A percentile compares a stretch with the other conserved stretches of the same genome.
These are phyloP conservation scores for Lumbricus terrestris DNA, from an alignment of 2,888 invertebrate genomes.

Conservation along the genomic window DNA sequence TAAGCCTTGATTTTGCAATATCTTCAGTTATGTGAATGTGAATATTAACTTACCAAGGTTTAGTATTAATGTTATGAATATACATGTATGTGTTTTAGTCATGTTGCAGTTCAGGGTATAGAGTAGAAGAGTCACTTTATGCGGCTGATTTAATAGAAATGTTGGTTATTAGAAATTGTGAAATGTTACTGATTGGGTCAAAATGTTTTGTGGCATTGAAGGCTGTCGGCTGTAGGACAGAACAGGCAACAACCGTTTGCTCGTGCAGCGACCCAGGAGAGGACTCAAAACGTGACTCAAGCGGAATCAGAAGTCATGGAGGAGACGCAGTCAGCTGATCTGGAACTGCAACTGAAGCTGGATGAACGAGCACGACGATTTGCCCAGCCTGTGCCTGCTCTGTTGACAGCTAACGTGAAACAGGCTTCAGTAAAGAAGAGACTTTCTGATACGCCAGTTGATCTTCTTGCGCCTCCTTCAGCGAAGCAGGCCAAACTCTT, in stretches of 20 bases:
- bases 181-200: neutral
- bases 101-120: too few relatives aligned
- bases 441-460: neutral
- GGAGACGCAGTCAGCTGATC: neutral
- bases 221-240: neutral
- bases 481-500: neutral
- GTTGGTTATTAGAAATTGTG: neutral
- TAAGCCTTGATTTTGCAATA: neutral
- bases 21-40: neutral
- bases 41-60: too few relatives aligned
- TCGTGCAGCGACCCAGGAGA: neutral
- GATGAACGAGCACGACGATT: constrained; percentile 14
- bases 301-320: neutral
- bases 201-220: neutral
- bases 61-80: too few relatives aligned
- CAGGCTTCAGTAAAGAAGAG: neutral
- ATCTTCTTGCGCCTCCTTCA: neutral
- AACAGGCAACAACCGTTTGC: neutral
- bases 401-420: neutral
- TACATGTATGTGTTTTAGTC: too few relatives aligned
- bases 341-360: constrained; percentile 7
- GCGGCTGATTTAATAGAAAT: neutral
- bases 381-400: constrained; percentile 5
- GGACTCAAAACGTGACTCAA: neutral
- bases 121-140: neutral